Evolutionary conservation across 2,797 vertebrate species (phyloP), one percentile per base, ranked within the genome.

Genomic region (Ctenopoma multispine): DNA sequence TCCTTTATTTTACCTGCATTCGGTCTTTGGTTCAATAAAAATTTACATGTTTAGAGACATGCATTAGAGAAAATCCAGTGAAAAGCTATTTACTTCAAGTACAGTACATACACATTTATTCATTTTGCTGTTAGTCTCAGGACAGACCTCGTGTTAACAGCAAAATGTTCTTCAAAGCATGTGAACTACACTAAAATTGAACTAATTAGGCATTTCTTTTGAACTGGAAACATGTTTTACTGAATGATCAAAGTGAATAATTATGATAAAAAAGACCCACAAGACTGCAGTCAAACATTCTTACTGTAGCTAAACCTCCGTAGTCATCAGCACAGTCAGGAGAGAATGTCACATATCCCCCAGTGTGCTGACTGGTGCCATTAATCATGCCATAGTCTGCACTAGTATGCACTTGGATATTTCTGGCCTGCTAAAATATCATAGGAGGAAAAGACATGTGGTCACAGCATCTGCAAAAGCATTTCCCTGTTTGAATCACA

Each of bases 181-280:
- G 60, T 59, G 31, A 61, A 43, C 65, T 47, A 34, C 3, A 50
- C 29, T 54, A 21, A 84, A 62, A 23, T 14, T 23, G 21, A 48
- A 31, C 50, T 57, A 57, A 67, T 63, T 31, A 74, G 41, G 12
- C 34, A 31, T 68, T 74, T 63, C n/a, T 69, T 66, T 72, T 53
- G 54, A 74, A 63, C 18, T 68, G 11, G 23, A 60, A 59, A 49
- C 66, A 46, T 31, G 24, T 57, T n/a, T 46, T 8, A 9, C 18
- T 10, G 44, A 46, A 20, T 58, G 63, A 74, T 74, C 59, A 74
- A 77, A 79, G 63, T 61, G 47, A 79, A 67, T 79, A 46, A 64
- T 63, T 74, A 15, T 38, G 29, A 24, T n/a, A 7, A 44, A 27
- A 78, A 66, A 46, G 50, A 29, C 13, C 18, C 5, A 5, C 7